Evolutionary conservation across 2,113 vertebrate genomes (phyloP), one percentile per base, ranked within the genome.

Genomic region (Xenus cinereus): DNA sequence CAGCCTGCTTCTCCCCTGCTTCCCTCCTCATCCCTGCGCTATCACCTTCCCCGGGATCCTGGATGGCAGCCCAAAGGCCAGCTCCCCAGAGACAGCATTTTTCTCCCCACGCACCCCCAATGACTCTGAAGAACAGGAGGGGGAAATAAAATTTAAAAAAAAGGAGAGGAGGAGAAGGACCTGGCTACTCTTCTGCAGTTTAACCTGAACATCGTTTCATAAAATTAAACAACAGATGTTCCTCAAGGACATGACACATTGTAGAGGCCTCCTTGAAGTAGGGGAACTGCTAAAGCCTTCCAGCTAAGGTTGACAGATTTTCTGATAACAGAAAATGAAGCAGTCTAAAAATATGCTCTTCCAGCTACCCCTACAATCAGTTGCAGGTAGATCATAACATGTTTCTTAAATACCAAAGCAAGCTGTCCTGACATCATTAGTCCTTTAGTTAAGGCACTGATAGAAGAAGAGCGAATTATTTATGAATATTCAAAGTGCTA

Each of bases 101-200:
- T 0, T 5, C 26, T 43, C 6, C 35, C 28, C 6, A 1, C 0
- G 0, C 21, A 22, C 9, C 33, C 28, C 3, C 0, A 1, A 7
- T 10, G 19, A 5, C 26, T 74, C 64, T 60, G 64, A 66, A 28
- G 35, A 87, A 48, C 9, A 59, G 69, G 81, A 95, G 15, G 3
- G 17, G 37, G 30, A 66, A 50, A 57, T 17, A 51, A 46, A 83
- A 71, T 57, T 46, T 4, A 71, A 64, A n/a, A 78, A 71, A 71
- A 46, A 7, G 22, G 81, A 28, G 10, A 45, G 48, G 28, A 33
- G 27, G 7, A 89, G 11, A 7, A 41, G 32, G 20, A 76, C 30
- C 14, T 72, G 56, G 66, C 4, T 91, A 76, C 57, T 81, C 48
- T 78, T 67, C 43, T 48, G 45, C 59, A 81, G 86, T 74, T 84